These are phyloP conservation scores for Trichomycterus rosablanca DNA, from an alignment of 2,113 vertebrate species.

Conservation along the genomic window DNA sequence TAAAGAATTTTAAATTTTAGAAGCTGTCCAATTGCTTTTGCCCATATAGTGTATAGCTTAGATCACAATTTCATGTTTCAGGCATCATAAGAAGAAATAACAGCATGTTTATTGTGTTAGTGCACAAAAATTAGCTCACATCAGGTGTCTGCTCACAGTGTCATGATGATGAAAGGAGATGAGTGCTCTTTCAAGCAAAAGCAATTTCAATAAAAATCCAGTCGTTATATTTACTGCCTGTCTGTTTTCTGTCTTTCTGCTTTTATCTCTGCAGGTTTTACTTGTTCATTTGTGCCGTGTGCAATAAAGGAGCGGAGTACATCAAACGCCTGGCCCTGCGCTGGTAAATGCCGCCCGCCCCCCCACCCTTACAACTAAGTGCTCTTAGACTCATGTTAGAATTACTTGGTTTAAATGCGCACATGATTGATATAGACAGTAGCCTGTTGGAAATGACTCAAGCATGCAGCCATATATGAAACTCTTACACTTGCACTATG, in stretches of 20 bases:
- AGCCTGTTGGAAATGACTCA: neutral
- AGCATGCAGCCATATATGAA: neutral
- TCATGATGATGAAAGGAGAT: no score
- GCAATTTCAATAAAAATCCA: no score
- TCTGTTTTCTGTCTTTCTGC: constrained; percentile 17
- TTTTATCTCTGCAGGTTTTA: constrained; percentile 75
- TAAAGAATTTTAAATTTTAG: no score
- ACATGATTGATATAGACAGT: constrained; percentile 5
- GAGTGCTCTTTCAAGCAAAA: no score
- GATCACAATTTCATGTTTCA: no score
- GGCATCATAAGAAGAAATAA: no score
- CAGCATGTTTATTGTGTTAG: no score
- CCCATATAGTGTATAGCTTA: no score
- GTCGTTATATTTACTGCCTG: constrained; percentile 9
- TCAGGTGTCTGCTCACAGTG: no score
- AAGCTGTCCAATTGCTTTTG: no score
- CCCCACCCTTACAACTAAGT: neutral
- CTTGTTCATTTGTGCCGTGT: constrained; percentile 86
- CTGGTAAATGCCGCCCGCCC: constrained; percentile 66
- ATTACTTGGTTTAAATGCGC: constrained; percentile 16
- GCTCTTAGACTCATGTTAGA: constrained; percentile 2
- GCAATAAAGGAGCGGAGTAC: constrained; percentile 88
- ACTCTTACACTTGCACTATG: no score
- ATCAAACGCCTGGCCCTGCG: constrained; percentile 85
- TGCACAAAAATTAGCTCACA: no score